Conservation (phyloP, 2,888 invertebrate species). For the Dicycla oo region DNA sequence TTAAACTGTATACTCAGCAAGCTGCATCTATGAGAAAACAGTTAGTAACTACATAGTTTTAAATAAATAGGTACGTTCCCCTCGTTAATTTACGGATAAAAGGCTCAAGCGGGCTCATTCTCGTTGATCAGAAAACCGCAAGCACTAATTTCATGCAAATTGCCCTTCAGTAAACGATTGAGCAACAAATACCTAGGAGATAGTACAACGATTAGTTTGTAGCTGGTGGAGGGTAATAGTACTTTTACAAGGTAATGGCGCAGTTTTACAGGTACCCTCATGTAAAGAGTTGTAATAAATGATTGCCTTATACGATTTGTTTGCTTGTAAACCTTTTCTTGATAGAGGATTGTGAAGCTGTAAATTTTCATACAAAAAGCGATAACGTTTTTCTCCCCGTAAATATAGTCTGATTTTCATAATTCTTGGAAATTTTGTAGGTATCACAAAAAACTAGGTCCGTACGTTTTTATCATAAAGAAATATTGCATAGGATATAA, state of each 20-base stretch:
- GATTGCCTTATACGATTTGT: neutral
- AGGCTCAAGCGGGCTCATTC: slow-evolving; percentile 30
- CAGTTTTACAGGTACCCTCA: slow-evolving; percentile 26
- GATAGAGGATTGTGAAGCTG: too few species aligned
- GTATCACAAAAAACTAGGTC: too few species aligned
- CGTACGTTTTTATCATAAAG: too few species aligned
- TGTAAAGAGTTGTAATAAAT: neutral
- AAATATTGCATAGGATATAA: too few species aligned
- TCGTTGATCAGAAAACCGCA: slow-evolving; percentile 43
- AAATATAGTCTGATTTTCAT: too few species aligned
- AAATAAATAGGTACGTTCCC: slow-evolving; percentile 26
- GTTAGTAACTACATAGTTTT: slow-evolving; percentile 42
- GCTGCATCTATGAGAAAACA: slow-evolving; percentile 47
- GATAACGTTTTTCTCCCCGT: too few species aligned
- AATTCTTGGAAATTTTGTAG: too few species aligned
- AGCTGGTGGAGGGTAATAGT: slow-evolving; percentile 10
- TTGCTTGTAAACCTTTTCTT: neutral
- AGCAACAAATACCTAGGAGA: slow-evolving; percentile 29
- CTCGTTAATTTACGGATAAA: slow-evolving; percentile 51
- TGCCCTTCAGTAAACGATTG: slow-evolving; percentile 49
- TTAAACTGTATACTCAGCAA: slow-evolving; percentile 35
- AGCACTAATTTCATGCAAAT: slow-evolving; percentile 58
- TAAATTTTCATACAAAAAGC: too few species aligned
- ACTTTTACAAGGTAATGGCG: slow-evolving; percentile 28
- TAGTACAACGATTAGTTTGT: slow-evolving; percentile 10